Evolutionary conservation across 2,888 invertebrate species (phyloP).

Genomic region (Lacanobia wlatinum): DNA sequence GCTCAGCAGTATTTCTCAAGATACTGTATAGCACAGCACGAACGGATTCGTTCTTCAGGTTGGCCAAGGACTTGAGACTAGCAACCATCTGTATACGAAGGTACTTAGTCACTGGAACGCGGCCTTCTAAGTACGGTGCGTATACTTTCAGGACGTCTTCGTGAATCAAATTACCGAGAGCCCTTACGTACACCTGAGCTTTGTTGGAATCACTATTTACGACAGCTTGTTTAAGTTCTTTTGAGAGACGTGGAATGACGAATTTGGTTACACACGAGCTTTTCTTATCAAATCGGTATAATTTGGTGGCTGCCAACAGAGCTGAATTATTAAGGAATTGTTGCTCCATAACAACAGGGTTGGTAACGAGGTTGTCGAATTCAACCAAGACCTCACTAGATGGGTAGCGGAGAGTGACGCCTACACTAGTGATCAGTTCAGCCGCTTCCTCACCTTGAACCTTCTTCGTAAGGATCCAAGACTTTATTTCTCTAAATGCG

Average conservation of each 20-base stretch:
- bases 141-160: slow-evolving; percentile 91
- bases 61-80: slow-evolving; percentile 89
- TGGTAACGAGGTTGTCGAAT: slow-evolving; percentile 91
- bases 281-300: slow-evolving; percentile 91
- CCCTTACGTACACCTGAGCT: slow-evolving; percentile 91
- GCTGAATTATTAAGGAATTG: slow-evolving; percentile 89
- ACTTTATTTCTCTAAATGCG: slow-evolving; percentile 91
- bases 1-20: slow-evolving; percentile 92
- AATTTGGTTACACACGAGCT: slow-evolving; percentile 87
- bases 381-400: slow-evolving; percentile 91
- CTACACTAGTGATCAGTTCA: slow-evolving; percentile 88
- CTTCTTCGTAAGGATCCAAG: slow-evolving; percentile 90
- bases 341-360: slow-evolving; percentile 88
- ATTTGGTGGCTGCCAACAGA: slow-evolving; percentile 90
- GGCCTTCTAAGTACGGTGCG: slow-evolving; percentile 93
- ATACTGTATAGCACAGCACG: slow-evolving; percentile 92
- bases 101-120: slow-evolving; percentile 89
- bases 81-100: slow-evolving; percentile 92
- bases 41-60: slow-evolving; percentile 86
- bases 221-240: slow-evolving; percentile 90
- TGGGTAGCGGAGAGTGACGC: slow-evolving; percentile 89
- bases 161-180: slow-evolving; percentile 92
- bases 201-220: slow-evolving; percentile 88
- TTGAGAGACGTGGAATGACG: slow-evolving; percentile 91
- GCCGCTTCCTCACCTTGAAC: slow-evolving; percentile 91